Evolutionary conservation across 1,140 invertebrate genomes (phyloP), one percentile per base, ranked within the genome.

Genomic region (Mizuhopecten yessoensis): DNA sequence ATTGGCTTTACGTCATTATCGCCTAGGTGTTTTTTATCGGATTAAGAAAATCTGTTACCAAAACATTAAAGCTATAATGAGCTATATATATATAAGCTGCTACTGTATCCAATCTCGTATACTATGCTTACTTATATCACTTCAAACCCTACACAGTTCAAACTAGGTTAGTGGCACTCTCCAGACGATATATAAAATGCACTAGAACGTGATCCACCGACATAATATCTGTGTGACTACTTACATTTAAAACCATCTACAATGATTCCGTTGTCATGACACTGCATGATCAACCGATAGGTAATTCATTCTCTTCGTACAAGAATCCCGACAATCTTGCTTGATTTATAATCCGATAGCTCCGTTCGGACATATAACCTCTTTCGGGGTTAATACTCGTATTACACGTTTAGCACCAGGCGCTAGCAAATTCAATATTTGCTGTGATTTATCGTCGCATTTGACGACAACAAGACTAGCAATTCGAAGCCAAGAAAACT

Each of bases 401-500:
- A 75, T 75, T 29, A 75, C 57, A 29, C 0, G 29, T 9, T 75
- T 75, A 75, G 57, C n/a, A n/a, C 57, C 5, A 29, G 23, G 23
- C 57, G 23, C 57, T 23, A 75, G n/a, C 5, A 29, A 75, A 75
- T 75, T n/a, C 57, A 75, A 75, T 75, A 5, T 75, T 75, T 7
- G 11, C n/a, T 75, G 57, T 29, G 23, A 75, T 75, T 75, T n/a
- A 29, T 75, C 23, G 23, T 1, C 17, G 57, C 23, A 29, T n/a
- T n/a, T 75, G n/a, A 9, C 57, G 57, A 75, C 57, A 29, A 75
- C n/a, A 75, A 29, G 57, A n/a, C 57, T 75, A 75, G 57, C 57
- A 75, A 75, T 29, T 75, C 23, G 57, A 75, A 75, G 57, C n/a
- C 57, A 29, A 75, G 57, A 75, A 75, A 75, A 75, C 57, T 75